A percentile compares a stretch with the other conserved stretches of the same genome.
These are phyloP conservation scores for Sebastolobus alascanus DNA, from an alignment of 2,797 vertebrate species.

Conservation along the genomic window DNA sequence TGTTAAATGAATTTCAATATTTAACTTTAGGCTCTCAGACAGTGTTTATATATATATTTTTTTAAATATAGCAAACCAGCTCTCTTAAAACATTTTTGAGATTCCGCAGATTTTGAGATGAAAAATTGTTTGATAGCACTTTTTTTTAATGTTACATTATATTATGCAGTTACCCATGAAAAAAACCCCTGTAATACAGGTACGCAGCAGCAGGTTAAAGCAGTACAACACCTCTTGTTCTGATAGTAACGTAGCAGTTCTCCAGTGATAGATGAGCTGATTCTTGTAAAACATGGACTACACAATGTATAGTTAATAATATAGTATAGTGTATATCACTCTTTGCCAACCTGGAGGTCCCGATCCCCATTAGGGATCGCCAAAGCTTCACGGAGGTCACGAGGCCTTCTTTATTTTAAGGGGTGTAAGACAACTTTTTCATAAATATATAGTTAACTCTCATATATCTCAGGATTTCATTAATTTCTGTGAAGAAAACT, in stretches of 20 bases:
- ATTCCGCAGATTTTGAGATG: neutral
- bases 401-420: no score
- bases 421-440: no score
- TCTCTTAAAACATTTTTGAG: neutral
- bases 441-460: no score
- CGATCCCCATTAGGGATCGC: no score
- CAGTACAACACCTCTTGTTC: neutral
- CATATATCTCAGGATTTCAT: no score
- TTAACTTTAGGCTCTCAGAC: neutral
- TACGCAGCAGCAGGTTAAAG: neutral
- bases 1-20: neutral
- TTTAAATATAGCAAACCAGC: neutral
- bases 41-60: neutral
- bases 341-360: no score
- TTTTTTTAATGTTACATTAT: neutral
- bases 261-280: neutral
- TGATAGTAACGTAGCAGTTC: neutral
- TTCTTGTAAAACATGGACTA: neutral
- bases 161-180: fast-evolving
- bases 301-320: neutral
- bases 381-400: no score
- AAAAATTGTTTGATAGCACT: neutral
- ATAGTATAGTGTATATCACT: neutral
- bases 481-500: no score
- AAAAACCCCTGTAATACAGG: neutral